Base-by-base conservation (phyloP, 1,140 invertebrate genomes). In the Drosophila takahashii region DNA sequence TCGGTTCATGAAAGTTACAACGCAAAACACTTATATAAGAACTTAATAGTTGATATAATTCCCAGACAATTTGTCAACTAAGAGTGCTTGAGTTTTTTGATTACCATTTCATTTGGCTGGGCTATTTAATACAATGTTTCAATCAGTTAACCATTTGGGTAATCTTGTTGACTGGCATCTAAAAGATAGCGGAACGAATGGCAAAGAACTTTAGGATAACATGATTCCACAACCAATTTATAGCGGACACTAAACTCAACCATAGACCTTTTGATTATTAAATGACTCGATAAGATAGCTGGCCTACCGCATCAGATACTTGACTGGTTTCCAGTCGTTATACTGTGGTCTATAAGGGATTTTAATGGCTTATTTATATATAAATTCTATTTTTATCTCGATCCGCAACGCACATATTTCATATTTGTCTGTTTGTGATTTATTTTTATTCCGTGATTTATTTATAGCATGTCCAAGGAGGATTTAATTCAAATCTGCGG, bases 401-500 rank as follows among this genome's bases (percentile, higher is more conserved):
- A 26, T 29, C 27, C 15, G 4, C 44, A 45, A n/a, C 18, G 3
- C 42, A 44, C 11, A 7, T 10, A 18, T 59, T 34, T 50, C n/a
- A 32, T 29, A 29, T 42, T 18, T 29, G 5, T 41, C 9, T 26
- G 8, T 8, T 11, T 47, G 13, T 47, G 18, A 27, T 16, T 41
- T 36, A 64, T 52, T 58, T 76, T 50, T 29, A 51, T 39, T 29
- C 32, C 32, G 1, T 27, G 15, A 13, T 50, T 45, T 39, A 62
- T 39, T 74, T 86, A 48, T 80, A 94, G 97, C 64, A 93, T 99
- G 73, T 96, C 96, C 2, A 94, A 97, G 50, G 97, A 98, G 71
- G 98, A 99, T 93, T 93, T 98, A 11, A 97, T 98, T 52, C 96
- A 98, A 93, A 98, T 99, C 53, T 98, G 97, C 92, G 98, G 98